These are phyloP conservation scores for Chelidonichthys spinosus DNA, from an alignment of 2,797 vertebrate genomes.

Conservation along the genomic window DNA sequence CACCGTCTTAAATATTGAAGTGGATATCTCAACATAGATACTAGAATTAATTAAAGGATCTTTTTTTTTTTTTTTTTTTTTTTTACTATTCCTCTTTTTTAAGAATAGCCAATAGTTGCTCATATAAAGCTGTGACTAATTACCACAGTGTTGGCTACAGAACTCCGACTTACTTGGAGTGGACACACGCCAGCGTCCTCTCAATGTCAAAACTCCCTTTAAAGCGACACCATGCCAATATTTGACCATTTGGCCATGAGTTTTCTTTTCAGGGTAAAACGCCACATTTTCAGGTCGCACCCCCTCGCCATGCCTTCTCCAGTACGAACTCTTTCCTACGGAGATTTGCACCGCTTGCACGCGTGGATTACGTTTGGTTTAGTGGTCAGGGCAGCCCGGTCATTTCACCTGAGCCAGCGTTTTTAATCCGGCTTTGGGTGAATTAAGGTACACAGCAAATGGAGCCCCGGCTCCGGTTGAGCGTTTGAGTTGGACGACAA, in stretches of 20 bases:
- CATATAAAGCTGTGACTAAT: neutral
- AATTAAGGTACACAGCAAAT: conserved; percentile 42
- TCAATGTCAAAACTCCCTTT: conserved; percentile 50
- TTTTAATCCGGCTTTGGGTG: conserved; percentile 51
- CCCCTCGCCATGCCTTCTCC: neutral
- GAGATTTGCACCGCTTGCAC: neutral
- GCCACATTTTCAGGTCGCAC: neutral
- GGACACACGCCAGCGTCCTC: conserved; percentile 36
- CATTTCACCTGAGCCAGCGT: conserved; percentile 42
- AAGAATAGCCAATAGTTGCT: neutral
- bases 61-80: no score
- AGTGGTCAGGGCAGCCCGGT: conserved; percentile 21
- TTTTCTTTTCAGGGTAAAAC: conserved; percentile 25
- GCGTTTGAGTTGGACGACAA: conserved; percentile 2
- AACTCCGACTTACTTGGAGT: conserved; percentile 25
- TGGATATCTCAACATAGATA: neutral
- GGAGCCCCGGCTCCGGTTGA: conserved; percentile 12
- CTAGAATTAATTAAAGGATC: conserved; percentile 4
- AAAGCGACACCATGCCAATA: conserved; percentile 41
- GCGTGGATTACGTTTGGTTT: conserved; percentile 29
- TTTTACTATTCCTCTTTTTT: no score
- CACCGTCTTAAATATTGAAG: conserved; percentile 21
- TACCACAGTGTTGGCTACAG: conserved; percentile 25
- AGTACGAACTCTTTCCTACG: neutral
- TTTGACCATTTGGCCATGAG: conserved; percentile 24